phyloP scores from a whole-genome alignment of 2,797 vertebrate species.

The Sebastes taczanowskii region DNA sequence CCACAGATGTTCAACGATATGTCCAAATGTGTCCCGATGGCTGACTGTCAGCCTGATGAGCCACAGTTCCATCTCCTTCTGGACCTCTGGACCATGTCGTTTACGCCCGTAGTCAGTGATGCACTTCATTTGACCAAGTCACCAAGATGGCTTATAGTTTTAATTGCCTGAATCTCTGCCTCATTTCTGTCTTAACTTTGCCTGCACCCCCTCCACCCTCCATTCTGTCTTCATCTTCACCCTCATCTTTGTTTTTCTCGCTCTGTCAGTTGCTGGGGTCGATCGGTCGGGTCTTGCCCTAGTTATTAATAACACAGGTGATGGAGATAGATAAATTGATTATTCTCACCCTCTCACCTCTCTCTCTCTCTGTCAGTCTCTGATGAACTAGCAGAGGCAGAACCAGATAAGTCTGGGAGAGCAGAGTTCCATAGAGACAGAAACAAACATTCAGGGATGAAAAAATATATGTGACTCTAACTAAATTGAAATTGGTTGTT shows the following conservation, averaged over 20 bases:
- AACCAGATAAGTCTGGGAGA: background rate
- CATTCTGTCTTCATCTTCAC: background rate
- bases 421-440: background rate
- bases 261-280: conserved; percentile 17
- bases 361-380: background rate
- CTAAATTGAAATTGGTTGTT: too few species aligned
- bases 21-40: background rate
- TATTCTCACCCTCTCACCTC: conserved; percentile 14
- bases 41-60: background rate
- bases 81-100: background rate
- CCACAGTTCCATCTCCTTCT: background rate
- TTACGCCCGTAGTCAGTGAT: background rate
- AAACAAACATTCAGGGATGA: background rate
- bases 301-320: conserved; percentile 54
- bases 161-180: background rate
- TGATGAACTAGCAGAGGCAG: conserved; percentile 2
- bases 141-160: background rate
- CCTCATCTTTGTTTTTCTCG: conserved; percentile 17
- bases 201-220: background rate
- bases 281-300: conserved; percentile 33
- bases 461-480: background rate
- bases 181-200: background rate
- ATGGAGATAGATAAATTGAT: conserved; percentile 57
- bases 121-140: background rate
- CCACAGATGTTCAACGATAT: background rate